Conservation (phyloP, 2,113 vertebrate species). For the Machaerirhynchus nigripectus region DNA sequence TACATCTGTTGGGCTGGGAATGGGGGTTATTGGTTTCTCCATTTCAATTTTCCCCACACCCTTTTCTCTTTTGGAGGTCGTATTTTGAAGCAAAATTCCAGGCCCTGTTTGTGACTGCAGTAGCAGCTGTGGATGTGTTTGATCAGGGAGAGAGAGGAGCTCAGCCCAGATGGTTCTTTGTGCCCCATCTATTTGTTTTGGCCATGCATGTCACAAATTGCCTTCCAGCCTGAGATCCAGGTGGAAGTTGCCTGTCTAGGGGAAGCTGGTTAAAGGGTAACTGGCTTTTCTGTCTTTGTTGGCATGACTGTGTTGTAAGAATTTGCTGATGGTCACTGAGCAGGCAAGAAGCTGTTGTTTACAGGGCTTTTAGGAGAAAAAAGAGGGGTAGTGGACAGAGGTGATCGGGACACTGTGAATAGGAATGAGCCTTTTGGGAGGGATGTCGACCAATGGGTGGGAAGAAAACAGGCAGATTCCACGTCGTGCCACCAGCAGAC, state of each 20-base stretch:
- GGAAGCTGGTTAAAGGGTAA: conserved; percentile 42
- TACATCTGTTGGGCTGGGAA: background rate
- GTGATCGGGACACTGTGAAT: background rate
- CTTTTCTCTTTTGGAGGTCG: background rate
- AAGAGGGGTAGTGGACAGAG: background rate
- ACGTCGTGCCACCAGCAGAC: background rate
- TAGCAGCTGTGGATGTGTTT: conserved; percentile 36
- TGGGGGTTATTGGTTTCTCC: background rate
- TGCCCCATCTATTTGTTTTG: conserved; percentile 24
- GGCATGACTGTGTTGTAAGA: background rate
- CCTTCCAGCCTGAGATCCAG: background rate
- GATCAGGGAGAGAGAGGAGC: background rate
- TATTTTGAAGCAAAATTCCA: background rate
- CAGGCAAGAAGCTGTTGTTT: background rate
- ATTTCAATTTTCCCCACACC: background rate
- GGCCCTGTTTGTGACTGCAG: background rate
- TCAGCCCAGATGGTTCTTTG: conserved; percentile 38
- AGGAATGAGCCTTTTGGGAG: background rate
- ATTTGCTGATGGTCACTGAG: background rate
- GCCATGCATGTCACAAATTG: background rate
- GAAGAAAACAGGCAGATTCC: background rate
- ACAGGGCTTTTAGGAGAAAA: background rate
- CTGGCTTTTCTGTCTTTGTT: background rate
- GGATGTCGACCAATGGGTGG: background rate
- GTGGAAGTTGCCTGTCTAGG: background rate